These are phyloP conservation scores for Cartodere bifasciata DNA, from an alignment of 2,888 invertebrate species.

Conservation along the genomic window DNA sequence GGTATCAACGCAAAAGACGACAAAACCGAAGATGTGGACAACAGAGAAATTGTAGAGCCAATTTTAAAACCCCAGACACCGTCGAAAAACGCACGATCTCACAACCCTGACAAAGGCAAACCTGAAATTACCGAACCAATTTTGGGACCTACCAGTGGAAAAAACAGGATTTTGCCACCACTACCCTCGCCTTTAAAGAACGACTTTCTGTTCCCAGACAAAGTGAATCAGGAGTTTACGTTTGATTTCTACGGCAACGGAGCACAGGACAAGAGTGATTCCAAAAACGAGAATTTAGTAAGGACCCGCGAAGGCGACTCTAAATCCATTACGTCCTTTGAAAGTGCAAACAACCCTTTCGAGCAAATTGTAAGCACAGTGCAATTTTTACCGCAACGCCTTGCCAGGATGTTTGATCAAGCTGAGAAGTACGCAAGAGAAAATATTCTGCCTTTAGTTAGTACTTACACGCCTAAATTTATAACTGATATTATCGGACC, in stretches of 20 bases:
- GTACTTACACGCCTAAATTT: constrained; percentile 65
- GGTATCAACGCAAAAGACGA: constrained; percentile 9
- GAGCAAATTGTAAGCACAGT: constrained; percentile 44
- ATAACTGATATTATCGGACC: constrained; percentile 33
- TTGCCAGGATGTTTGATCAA: constrained; percentile 67
- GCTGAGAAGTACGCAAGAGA: constrained; percentile 72
- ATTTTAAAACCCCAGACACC: constrained; percentile 50
- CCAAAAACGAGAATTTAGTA: constrained; percentile 16
- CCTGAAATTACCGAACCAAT: constrained; percentile 55
- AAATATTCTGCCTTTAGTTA: constrained; percentile 62
- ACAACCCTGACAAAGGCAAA: constrained; percentile 31
- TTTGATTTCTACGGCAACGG: constrained; percentile 26
- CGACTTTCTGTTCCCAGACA: constrained; percentile 27
- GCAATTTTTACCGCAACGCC: constrained; percentile 64
- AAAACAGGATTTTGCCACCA: no score
- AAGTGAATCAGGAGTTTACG: constrained; percentile 26
- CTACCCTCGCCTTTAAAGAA: no score
- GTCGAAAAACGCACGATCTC: constrained; percentile 41
- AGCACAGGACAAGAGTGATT: constrained; percentile 29
- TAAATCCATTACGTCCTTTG: constrained; percentile 11
- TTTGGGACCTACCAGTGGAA: constrained; percentile 32
- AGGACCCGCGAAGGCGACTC: constrained; percentile 32
- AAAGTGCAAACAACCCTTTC: constrained; percentile 21
- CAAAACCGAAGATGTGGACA: constrained; percentile 14
- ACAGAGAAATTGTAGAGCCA: constrained; percentile 60